Evolutionary conservation across 1,140 invertebrate genomes (phyloP).

Genomic region (Brachionus angularis): DNA sequence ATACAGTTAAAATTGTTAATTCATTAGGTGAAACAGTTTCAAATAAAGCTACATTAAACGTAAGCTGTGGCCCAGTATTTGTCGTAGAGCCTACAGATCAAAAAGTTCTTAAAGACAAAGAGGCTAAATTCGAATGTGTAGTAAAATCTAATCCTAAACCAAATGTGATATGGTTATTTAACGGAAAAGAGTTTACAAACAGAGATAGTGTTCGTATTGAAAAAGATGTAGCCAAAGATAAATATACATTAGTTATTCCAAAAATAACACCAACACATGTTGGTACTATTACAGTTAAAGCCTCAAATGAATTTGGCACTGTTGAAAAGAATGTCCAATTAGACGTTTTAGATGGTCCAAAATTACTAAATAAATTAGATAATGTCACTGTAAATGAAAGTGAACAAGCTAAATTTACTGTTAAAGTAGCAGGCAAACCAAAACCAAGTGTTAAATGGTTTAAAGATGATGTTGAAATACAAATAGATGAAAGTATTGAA

Average conservation of each 20-base stretch:
- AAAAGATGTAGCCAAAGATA: constrained; percentile 3
- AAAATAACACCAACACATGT: background rate
- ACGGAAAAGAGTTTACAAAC: constrained; percentile 45
- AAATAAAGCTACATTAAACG: background rate
- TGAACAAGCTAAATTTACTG: constrained; percentile 45
- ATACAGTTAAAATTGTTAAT: background rate
- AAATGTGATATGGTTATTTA: constrained; percentile 72
- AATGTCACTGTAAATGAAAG: constrained; percentile 45
- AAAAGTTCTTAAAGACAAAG: background rate
- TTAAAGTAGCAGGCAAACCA: constrained; percentile 45
- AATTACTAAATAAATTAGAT: constrained; percentile 44
- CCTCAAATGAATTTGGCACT: constrained; percentile 7
- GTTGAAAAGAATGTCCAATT: constrained; percentile 6
- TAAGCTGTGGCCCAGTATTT: background rate
- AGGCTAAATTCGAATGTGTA: background rate
- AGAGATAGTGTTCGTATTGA: background rate
- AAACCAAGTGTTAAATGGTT: constrained; percentile 52
- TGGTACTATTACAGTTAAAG: constrained; percentile 11
- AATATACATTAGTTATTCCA: background rate
- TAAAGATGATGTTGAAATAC: constrained; percentile 12
- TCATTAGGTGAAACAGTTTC: background rate
- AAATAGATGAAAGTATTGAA: background rate
- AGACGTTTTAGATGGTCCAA: constrained; percentile 42
- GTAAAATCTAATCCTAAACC: constrained; percentile 67
- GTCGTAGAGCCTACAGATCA: background rate